Base-by-base conservation (phyloP, 2,113 vertebrate genomes). In the Steatornis caripensis region DNA sequence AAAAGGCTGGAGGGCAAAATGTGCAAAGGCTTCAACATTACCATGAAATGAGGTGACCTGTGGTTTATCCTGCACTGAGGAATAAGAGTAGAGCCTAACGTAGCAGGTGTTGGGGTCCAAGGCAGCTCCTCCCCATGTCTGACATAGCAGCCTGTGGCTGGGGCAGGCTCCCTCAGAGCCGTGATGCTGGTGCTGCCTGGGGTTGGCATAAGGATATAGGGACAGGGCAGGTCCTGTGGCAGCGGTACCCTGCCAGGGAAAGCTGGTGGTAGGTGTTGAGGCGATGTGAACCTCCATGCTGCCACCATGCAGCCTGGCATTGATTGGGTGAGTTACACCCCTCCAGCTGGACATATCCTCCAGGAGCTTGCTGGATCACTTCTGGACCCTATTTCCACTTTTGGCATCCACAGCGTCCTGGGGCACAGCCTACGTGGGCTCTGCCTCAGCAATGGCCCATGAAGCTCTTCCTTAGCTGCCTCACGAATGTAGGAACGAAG, bases 61-160 rank as follows among this genome's bases (percentile, higher is more conserved):
- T 8, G 3, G 7, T n/a, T 84, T 71, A 23, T 68, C 32, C 39
- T 23, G 27, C 16, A 6, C 34, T 61, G 84, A 77, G 71, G 48
- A 80, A 30, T 8, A 58, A 30, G 37, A 37, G 30, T 9, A 23
- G 39, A 82, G 43, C 26, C 54, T 39, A 20, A 48, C 0, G 0
- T 3, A 57, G 53, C 54, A 48, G 26, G 23, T 45, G 21, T 1
- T 76, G 58, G 53, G 30, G 34, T 46, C n/a, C 12, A 19, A 57
- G 46, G 60, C 16, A 20, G 41, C 46, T 60, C 19, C 12, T 77
- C 34, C 17, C 30, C 9, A 20, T 6, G 6, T 49, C 36, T 34
- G 39, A 20, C 21, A 12, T 20, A n/a, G 57, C 57, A 86, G 70
- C 53, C 11, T 13, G 2, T 8, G 57, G 60, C 2, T 2, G 20